phyloP scores from a whole-genome alignment of 2,888 invertebrate genomes.

The Brachypalpus laphriformis region DNA sequence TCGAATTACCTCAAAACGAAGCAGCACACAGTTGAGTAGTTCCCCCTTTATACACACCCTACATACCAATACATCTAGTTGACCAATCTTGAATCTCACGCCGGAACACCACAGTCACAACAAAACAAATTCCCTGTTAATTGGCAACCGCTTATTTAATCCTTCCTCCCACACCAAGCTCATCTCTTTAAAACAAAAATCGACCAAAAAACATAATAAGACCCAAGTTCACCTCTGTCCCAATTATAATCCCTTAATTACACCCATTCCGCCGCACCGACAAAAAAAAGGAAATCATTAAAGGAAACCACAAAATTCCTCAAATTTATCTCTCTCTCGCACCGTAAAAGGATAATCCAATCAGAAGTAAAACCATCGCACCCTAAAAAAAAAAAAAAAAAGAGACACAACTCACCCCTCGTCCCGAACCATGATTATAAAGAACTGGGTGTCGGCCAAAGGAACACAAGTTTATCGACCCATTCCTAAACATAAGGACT shows the following conservation, averaged over 20 bases:
- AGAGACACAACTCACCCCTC: neutral
- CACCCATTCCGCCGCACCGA: neutral
- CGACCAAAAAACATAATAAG: slow-evolving; percentile 44
- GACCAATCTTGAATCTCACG: neutral
- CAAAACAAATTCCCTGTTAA: slow-evolving; percentile 32
- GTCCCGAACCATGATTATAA: neutral
- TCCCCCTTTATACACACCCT: no score
- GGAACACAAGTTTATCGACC: neutral
- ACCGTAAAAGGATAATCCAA: slow-evolving; percentile 50
- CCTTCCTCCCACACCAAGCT: neutral
- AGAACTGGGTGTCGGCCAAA: slow-evolving; percentile 10
- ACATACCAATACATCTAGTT: neutral
- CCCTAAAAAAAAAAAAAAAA: slow-evolving; percentile 6
- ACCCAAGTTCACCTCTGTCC: slow-evolving; percentile 37
- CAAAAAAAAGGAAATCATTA: slow-evolving; percentile 18
- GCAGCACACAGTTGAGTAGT: no score
- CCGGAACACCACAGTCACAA: neutral
- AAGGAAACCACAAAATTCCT: slow-evolving; percentile 33
- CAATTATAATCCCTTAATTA: slow-evolving; percentile 65
- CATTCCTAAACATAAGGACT: neutral
- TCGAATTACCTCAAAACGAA: no score
- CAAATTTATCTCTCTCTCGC: slow-evolving; percentile 19
- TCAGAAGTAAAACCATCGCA: slow-evolving; percentile 30
- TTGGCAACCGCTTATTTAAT: slow-evolving; percentile 16
- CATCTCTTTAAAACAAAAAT: slow-evolving; percentile 11